Evolutionary conservation across 2,113 vertebrate genomes (phyloP), one percentile per base, ranked within the genome.

Genomic region (Gnathonemus echidnorhynchus): DNA sequence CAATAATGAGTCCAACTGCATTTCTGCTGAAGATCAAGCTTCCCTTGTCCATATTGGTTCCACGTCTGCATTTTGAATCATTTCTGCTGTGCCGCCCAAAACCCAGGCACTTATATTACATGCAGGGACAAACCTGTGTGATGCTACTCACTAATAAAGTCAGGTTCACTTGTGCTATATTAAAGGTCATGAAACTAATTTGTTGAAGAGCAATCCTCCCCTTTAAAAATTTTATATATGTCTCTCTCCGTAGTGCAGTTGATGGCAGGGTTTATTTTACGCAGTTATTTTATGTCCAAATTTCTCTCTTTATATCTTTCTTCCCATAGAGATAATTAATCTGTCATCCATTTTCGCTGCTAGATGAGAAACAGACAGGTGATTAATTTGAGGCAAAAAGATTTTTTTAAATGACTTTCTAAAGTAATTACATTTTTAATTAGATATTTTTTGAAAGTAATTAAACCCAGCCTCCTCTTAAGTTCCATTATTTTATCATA

Each of bases 391-490:
- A n/a, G 83, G 45, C 83, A 85, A 85, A 85, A 85, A 85, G 21
- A 48, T 24, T 85, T 85, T 42, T 85, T 24, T n/a, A 48, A 85
- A 45, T 46, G 39, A 48, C 83, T 85, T 85, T 48, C 21, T 85
- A n/a, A 85, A 85, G 83, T 85, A 85, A 85, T 85, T 48, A 85
- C 39, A 85, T 48, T 85, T 85, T 85, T 85, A 85, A 85, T 85
- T 85, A 85, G 83, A 85, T 46, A 85, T 48, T 85, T 85, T 85
- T 85, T 85, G 21, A 85, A 85, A 85, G 83, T 85, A 85, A 85
- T 85, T 85, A 85, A 85, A 85, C 83, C 39, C 7, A 46, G 21
- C 42, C 83, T 45, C 45, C 42, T 85, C 45, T 85, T 48, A 85
- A 45, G 83, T 85, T 85, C 21, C 83, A 85, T 85, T 85, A 85